These are phyloP conservation scores for Boloria selene DNA, from an alignment of 2,888 invertebrate species.

Conservation along the genomic window DNA sequence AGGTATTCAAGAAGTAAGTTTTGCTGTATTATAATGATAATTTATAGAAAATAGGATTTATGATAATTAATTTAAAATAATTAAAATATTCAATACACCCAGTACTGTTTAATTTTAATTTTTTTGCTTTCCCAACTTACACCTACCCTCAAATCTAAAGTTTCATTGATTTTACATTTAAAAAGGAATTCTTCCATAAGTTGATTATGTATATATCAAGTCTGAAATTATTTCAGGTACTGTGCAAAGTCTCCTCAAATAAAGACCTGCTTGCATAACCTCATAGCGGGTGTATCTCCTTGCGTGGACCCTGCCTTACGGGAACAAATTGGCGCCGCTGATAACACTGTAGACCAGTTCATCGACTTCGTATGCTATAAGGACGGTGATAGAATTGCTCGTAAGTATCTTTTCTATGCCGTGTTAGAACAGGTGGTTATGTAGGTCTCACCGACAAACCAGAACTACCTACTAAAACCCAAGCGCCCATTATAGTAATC, in stretches of 20 bases:
- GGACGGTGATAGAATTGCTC: slow-evolving; percentile 91
- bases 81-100: too few relatives aligned
- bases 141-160: too few relatives aligned
- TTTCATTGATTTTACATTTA: too few relatives aligned
- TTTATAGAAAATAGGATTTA: neutral
- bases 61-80: too few relatives aligned
- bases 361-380: slow-evolving; percentile 90
- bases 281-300: slow-evolving; percentile 80
- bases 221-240: slow-evolving; percentile 72
- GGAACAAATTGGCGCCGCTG: slow-evolving; percentile 78
- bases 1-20: slow-evolving; percentile 86
- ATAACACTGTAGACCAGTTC: slow-evolving; percentile 86
- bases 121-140: too few relatives aligned
- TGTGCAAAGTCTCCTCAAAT: slow-evolving; percentile 84
- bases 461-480: too few relatives aligned
- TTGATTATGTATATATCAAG: too few relatives aligned
- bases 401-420: slow-evolving; percentile 57
- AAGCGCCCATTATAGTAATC: too few relatives aligned
- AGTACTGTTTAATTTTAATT: too few relatives aligned
- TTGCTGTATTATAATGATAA: neutral
- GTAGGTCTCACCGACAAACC: too few relatives aligned
- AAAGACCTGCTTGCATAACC: slow-evolving; percentile 83
- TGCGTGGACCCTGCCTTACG: slow-evolving; percentile 84
- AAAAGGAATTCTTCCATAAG: too few relatives aligned
- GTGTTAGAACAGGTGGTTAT: too few relatives aligned